Conservation (phyloP, 64 coral and sea anemone genomes). For the Orbicella faveolata region DNA sequence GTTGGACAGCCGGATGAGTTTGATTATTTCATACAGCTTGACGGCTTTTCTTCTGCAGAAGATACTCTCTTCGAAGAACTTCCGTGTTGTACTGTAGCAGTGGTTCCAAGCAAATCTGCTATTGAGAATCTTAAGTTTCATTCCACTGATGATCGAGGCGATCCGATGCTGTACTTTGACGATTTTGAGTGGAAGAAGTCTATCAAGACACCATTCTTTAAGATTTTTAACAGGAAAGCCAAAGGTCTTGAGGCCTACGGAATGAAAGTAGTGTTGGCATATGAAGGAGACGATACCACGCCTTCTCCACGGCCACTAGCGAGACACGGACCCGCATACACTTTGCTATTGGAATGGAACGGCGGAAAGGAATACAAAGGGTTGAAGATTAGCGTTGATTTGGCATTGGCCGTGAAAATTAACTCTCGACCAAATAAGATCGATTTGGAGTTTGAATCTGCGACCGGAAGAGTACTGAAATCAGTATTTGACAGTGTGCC, state of each 20-base stretch:
- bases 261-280: background rate
- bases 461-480: background rate
- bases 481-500: slow-evolving; percentile 10
- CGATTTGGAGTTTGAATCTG: background rate
- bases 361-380: slow-evolving; percentile 28
- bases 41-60: background rate
- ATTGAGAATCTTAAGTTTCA: background rate
- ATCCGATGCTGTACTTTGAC: background rate
- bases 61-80: background rate
- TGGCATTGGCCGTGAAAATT: slow-evolving; percentile 39
- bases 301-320: background rate
- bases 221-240: background rate
- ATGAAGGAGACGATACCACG: background rate
- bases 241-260: slow-evolving; percentile 39
- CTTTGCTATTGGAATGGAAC: slow-evolving; percentile 18
- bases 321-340: slow-evolving; percentile 36
- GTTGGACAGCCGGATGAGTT: slow-evolving; percentile 16
- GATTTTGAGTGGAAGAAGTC: slow-evolving; percentile 29
- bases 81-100: background rate
- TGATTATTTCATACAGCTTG: slow-evolving; percentile 5
- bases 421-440: slow-evolving; percentile 11
- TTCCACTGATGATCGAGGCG: background rate
- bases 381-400: slow-evolving; percentile 32
- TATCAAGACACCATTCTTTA: slow-evolving; percentile 38
- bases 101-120: slow-evolving; percentile 6